Percentiles rank a stretch among this genome's conserved stretches.
These are phyloP conservation scores for Philereme transversata DNA, from an alignment of 2,888 invertebrate species.

Conservation along the genomic window DNA sequence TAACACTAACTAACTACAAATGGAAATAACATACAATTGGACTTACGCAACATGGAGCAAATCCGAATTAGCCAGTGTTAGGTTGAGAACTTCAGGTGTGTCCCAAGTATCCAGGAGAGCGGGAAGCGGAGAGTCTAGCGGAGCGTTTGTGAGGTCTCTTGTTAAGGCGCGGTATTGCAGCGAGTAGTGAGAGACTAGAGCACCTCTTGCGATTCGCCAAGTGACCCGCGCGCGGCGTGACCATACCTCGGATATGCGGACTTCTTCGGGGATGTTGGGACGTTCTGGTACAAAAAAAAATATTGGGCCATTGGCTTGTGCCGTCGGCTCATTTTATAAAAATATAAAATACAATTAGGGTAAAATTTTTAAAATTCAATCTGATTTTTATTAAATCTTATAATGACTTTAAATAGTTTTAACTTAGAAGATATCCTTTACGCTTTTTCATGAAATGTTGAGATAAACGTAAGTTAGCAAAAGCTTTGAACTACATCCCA, in stretches of 20 bases:
- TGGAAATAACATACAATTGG: conserved; percentile 7
- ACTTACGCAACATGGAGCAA: conserved; percentile 77
- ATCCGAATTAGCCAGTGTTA: conserved; percentile 74
- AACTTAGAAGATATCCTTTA: no score
- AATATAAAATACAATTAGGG: no score
- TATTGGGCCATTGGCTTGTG: no score
- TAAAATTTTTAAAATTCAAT: no score
- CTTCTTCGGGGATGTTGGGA: conserved; percentile 74
- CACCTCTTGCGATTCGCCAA: conserved; percentile 71
- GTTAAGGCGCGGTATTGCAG: conserved; percentile 71
- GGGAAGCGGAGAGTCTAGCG: conserved; percentile 68
- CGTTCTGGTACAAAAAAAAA: conserved; percentile 54
- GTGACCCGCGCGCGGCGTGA: conserved; percentile 73
- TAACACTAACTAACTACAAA: conserved; percentile 2
- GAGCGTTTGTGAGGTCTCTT: conserved; percentile 60
- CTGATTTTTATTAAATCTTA: no score
- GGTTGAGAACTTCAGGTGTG: conserved; percentile 68
- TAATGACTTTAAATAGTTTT: no score
- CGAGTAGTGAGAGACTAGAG: conserved; percentile 73
- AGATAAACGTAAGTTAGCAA: no score
- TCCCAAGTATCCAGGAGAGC: conserved; percentile 73
- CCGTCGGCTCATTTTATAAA: no score
- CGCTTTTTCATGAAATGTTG: no score
- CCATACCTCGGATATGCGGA: conserved; percentile 77
- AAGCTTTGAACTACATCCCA: no score